Percentiles rank a stretch among this genome's conserved stretches.
Evolutionary conservation across 2,888 invertebrate genomes (phyloP).

Genomic region (Troglohyphantes excavatus): DNA sequence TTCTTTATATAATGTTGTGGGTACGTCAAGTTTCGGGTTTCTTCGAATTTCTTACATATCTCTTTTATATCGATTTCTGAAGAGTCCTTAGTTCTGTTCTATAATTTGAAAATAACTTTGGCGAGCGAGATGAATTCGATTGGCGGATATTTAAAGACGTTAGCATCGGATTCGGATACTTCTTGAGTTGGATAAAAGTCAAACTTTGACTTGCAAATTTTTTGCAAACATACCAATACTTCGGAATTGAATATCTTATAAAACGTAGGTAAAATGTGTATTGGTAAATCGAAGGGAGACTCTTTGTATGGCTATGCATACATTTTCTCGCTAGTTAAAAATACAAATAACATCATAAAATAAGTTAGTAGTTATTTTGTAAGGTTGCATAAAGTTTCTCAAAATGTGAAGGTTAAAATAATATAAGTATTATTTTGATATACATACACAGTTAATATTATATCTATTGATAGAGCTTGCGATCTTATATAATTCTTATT

Average conservation of each 20-base stretch:
- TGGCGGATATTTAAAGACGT: conserved; percentile 5
- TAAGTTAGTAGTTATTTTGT: too few species aligned
- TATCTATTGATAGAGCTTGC: too few species aligned
- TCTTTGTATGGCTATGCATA: too few species aligned
- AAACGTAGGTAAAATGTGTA: neutral
- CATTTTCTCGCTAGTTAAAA: too few species aligned
- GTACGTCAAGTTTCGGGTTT: conserved; percentile 31
- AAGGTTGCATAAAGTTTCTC: too few species aligned
- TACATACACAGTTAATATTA: too few species aligned
- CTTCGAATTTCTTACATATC: conserved; percentile 26
- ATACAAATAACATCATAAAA: too few species aligned
- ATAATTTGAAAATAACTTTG: conserved; percentile 26
- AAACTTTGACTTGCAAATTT: neutral
- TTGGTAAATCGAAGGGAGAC: neutral
- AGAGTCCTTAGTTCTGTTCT: neutral
- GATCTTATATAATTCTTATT: too few species aligned
- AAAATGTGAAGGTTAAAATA: too few species aligned
- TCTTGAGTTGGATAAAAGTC: neutral
- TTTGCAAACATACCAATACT: neutral
- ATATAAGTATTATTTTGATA: too few species aligned
- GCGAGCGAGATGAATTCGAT: neutral
- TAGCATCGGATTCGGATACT: conserved; percentile 11
- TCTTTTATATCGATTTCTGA: conserved; percentile 23
- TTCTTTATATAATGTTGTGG: conserved; percentile 20
- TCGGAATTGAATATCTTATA: neutral